Conservation (phyloP, 2,888 invertebrate species). For the Ochropleura plecta region DNA sequence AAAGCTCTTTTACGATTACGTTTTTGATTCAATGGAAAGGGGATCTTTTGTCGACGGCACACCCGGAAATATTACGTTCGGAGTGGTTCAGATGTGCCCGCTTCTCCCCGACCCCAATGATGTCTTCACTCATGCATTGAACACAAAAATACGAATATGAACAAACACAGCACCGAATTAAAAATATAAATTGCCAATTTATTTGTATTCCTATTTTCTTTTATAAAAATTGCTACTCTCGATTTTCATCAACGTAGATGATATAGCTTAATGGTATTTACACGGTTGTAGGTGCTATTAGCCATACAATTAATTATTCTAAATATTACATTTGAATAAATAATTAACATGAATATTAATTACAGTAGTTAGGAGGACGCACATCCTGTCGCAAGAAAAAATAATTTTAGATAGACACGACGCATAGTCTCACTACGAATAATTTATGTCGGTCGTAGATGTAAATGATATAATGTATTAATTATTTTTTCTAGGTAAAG, state of each 20-base stretch:
- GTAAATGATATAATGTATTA: not conserved
- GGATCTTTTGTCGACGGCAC: constrained; percentile 81
- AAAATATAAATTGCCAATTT: constrained; percentile 32
- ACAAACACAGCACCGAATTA: constrained; percentile 28
- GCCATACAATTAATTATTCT: constrained; percentile 49
- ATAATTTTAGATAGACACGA: constrained; percentile 24
- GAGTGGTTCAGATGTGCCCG: constrained; percentile 54
- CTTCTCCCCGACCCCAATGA: constrained; percentile 35
- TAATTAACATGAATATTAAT: constrained; percentile 54
- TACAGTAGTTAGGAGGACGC: constrained; percentile 40
- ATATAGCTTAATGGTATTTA: constrained; percentile 19
- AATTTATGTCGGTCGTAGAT: constrained; percentile 9
- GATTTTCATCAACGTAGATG: constrained; percentile 21
- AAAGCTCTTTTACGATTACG: constrained; percentile 83
- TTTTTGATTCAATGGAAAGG: constrained; percentile 84
- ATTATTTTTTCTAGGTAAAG: constrained; percentile 32
- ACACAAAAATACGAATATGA: constrained; percentile 43
- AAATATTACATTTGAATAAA: constrained; percentile 45
- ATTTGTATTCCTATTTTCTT: constrained; percentile 2
- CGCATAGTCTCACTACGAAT: constrained; percentile 7
- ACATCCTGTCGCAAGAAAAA: constrained; percentile 54
- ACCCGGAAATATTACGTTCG: constrained; percentile 79
- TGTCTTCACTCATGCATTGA: constrained; percentile 56
- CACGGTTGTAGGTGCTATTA: constrained; percentile 38
- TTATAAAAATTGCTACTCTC: constrained; percentile 1